phyloP scores from a whole-genome alignment of 2,113 vertebrate species.

The Cavia porcellus region DNA sequence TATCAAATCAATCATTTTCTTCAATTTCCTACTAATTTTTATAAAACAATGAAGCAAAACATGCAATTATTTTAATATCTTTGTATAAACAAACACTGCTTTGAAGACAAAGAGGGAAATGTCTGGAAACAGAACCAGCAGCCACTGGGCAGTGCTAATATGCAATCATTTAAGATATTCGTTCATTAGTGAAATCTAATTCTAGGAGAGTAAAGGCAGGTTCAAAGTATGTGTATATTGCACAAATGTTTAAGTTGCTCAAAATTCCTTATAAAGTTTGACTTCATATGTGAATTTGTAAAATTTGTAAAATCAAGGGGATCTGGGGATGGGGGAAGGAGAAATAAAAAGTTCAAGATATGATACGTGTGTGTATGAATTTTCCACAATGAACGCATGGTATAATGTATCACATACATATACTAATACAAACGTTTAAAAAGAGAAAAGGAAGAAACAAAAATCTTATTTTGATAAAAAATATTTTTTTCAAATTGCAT shows the following conservation, averaged over 20 bases:
- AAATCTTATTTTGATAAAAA: constrained; percentile 54
- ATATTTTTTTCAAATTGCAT: not conserved
- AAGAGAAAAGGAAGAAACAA: not conserved
- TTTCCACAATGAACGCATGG: not conserved
- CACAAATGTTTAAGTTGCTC: not conserved
- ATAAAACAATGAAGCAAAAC: constrained; percentile 69
- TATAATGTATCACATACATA: not conserved
- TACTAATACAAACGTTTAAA: not conserved
- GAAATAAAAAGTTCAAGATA: not conserved
- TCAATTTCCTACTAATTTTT: constrained; percentile 74
- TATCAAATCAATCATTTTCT: constrained; percentile 73
- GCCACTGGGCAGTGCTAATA: not conserved
- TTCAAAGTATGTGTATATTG: not conserved
- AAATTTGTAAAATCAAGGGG: not conserved
- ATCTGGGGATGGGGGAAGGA: not conserved
- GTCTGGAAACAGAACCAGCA: not conserved
- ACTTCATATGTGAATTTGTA: not conserved
- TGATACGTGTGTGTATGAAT: not conserved
- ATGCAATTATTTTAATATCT: constrained; percentile 72
- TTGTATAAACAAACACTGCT: constrained; percentile 64
- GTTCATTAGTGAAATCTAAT: not conserved
- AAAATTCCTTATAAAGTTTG: not conserved
- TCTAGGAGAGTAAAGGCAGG: not conserved
- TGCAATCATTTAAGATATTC: not conserved
- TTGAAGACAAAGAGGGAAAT: not conserved